These are phyloP conservation scores for Amazona guildingii DNA, from an alignment of 2,113 vertebrate species.

Conservation along the genomic window DNA sequence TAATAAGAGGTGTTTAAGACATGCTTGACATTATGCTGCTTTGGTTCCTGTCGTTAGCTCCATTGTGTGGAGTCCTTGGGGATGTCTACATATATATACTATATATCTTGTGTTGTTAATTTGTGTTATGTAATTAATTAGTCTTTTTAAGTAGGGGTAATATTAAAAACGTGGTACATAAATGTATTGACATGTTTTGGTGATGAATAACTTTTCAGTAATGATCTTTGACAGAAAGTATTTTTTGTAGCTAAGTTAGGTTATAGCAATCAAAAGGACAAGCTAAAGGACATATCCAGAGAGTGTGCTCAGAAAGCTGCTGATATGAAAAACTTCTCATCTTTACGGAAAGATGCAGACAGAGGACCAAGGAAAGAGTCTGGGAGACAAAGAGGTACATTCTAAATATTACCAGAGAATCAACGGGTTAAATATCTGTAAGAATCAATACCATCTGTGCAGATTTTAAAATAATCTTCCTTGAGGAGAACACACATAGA, in stretches of 20 bases:
- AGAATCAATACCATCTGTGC: not conserved
- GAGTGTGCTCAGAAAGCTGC: conserved; percentile 86
- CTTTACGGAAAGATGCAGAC: conserved; percentile 80
- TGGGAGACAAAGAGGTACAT: conserved; percentile 78
- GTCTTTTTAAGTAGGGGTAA: not conserved
- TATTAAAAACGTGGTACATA: not conserved
- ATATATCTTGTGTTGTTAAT: not conserved
- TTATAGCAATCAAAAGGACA: conserved; percentile 78
- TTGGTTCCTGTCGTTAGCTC: not conserved
- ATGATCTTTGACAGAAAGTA: not conserved
- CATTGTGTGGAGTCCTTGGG: not conserved
- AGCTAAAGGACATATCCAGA: conserved; percentile 83
- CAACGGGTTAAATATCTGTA: not conserved
- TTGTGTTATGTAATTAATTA: not conserved
- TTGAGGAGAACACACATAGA: not conserved
- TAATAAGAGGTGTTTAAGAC: not conserved
- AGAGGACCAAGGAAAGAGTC: conserved; percentile 78
- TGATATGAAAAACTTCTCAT: conserved; percentile 77
- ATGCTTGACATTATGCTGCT: not conserved
- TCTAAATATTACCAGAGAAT: not conserved
- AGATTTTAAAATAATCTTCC: not conserved
- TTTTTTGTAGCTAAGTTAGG: conserved; percentile 79
- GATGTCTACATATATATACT: not conserved
- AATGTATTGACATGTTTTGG: not conserved
- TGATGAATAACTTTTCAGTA: not conserved